A percentile compares a stretch with the other conserved stretches of the same genome.
These are phyloP conservation scores for Pimephales promelas DNA, from an alignment of 2,113 vertebrate genomes.

Conservation along the genomic window DNA sequence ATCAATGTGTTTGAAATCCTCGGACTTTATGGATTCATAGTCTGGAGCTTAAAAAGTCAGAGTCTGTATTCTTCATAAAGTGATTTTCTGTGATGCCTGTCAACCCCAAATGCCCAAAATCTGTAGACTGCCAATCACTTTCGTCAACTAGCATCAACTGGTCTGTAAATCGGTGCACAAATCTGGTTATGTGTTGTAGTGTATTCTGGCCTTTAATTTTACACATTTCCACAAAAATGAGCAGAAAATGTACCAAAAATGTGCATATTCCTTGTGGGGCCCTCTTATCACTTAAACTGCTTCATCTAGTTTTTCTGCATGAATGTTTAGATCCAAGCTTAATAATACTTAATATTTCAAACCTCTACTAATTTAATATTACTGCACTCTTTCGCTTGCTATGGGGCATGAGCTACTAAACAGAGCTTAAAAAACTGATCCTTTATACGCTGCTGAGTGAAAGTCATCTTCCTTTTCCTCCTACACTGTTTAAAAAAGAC, in stretches of 20 bases:
- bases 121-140: not conserved
- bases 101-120: too few species aligned
- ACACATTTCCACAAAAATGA: not conserved
- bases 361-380: not conserved
- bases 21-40: not conserved
- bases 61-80: not conserved
- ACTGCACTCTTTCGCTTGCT: conserved; percentile 46
- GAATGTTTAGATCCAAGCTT: not conserved
- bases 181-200: not conserved
- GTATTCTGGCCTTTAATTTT: not conserved
- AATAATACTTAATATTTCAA: not conserved
- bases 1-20: not conserved
- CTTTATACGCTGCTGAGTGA: conserved; percentile 20
- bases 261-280: not conserved
- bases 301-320: conserved; percentile 16
- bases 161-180: not conserved
- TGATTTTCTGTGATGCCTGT: not conserved
- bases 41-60: not conserved
- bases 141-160: not conserved
- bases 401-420: conserved; percentile 21
- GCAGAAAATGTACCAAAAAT: not conserved
- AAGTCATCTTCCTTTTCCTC: conserved; percentile 14
- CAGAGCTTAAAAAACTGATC: conserved; percentile 23
- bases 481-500: conserved; percentile 10
- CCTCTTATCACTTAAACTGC: not conserved